These are phyloP conservation scores for Colletes gigas DNA, from an alignment of 1,140 invertebrate species.

Conservation along the genomic window DNA sequence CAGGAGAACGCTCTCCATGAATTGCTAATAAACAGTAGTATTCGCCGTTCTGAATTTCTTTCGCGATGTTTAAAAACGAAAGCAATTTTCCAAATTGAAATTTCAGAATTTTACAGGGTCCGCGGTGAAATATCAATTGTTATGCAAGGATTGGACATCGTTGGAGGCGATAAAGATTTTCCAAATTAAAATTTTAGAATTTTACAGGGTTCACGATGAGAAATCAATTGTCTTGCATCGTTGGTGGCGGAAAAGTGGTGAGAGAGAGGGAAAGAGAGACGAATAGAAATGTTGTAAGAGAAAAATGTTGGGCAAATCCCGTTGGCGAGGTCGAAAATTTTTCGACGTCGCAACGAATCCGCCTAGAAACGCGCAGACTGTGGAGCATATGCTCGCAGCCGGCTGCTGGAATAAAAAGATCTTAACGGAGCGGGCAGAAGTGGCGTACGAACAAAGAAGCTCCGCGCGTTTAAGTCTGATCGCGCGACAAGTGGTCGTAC, in stretches of 20 bases:
- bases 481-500: constrained; percentile 47
- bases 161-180: too few relatives aligned
- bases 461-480: constrained; percentile 13
- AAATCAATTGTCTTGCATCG: too few relatives aligned
- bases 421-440: constrained; percentile 1
- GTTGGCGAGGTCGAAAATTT: neutral
- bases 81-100: too few relatives aligned
- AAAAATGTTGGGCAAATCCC: neutral
- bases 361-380: constrained; percentile 22
- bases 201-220: too few relatives aligned
- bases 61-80: too few relatives aligned
- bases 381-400: constrained; percentile 39
- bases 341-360: neutral
- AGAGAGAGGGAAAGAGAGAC: neutral
- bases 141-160: too few relatives aligned
- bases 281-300: neutral
- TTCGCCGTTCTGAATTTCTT: too few relatives aligned
- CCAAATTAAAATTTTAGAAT: too few relatives aligned
- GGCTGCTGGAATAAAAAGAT: constrained; percentile 43
- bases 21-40: too few relatives aligned
- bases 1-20: too few relatives aligned
- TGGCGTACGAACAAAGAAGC: constrained; percentile 36
- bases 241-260: neutral
- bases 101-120: too few relatives aligned
- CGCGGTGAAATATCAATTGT: too few relatives aligned